Evolutionary conservation across 2,797 vertebrate genomes (phyloP).

Genomic region (Sciaenops ocellatus): DNA sequence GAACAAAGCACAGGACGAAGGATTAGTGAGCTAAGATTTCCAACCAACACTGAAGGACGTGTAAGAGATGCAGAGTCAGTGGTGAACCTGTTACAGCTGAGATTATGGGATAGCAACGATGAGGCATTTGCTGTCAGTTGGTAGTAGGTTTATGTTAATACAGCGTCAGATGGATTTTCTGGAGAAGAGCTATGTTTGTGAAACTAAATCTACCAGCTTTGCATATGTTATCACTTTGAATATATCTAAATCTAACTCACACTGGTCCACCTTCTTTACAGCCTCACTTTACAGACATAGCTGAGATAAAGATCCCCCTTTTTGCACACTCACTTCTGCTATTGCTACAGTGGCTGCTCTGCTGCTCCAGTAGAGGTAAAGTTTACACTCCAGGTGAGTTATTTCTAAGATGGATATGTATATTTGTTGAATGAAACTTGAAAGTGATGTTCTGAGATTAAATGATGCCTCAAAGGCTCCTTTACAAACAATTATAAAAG

Average conservation of each 20-base stretch:
- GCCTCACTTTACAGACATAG: constrained; percentile 24
- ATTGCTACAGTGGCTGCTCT: constrained; percentile 13
- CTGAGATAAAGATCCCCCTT: constrained; percentile 17
- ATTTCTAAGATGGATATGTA: not conserved
- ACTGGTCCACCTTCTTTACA: not conserved
- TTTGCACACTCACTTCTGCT: constrained; percentile 11
- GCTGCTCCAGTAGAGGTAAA: constrained; percentile 21
- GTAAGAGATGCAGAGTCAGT: constrained; percentile 19
- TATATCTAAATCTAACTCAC: not conserved
- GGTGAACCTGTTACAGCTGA: constrained; percentile 31
- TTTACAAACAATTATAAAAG: not conserved
- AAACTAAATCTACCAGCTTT: constrained; percentile 10
- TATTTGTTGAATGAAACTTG: no score
- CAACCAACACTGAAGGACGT: constrained; percentile 40
- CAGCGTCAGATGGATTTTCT: constrained; percentile 30
- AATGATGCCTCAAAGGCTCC: not conserved
- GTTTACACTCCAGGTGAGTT: not conserved
- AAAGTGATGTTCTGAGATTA: not conserved
- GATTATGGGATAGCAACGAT: constrained; percentile 14
- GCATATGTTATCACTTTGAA: not conserved
- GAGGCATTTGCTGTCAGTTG: constrained; percentile 22
- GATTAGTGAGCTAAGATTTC: constrained; percentile 61
- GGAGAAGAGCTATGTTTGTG: constrained; percentile 17
- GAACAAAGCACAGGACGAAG: constrained; percentile 51
- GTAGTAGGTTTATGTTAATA: constrained; percentile 45